Conservation (phyloP, 2,888 invertebrate genomes). For the Meteorus cinctellus region DNA sequence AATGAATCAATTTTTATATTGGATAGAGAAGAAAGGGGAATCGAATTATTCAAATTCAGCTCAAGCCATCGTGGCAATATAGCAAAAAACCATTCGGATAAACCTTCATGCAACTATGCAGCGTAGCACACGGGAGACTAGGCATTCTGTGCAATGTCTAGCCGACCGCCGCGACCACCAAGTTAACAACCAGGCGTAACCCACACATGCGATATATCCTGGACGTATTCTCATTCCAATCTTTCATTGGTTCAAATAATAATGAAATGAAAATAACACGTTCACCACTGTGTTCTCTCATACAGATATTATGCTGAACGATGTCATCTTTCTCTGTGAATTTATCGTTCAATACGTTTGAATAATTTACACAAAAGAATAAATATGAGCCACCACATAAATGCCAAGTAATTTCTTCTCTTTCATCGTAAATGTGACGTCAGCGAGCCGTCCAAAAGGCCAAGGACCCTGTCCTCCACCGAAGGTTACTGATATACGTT, state of each 20-base stretch:
- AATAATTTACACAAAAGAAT: too few relatives aligned
- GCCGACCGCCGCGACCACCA: constrained; percentile 48
- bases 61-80: constrained; percentile 25
- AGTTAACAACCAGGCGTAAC: constrained; percentile 22
- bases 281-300: too few relatives aligned
- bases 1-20: background rate
- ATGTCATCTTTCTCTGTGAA: too few relatives aligned
- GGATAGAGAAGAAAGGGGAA: constrained; percentile 3
- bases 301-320: too few relatives aligned
- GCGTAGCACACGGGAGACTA: constrained; percentile 60
- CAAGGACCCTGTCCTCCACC: constrained; percentile 51
- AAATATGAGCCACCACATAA: too few relatives aligned
- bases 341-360: too few relatives aligned
- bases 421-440: constrained; percentile 36
- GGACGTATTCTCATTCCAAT: background rate
- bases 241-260: background rate
- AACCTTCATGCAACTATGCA: constrained; percentile 50
- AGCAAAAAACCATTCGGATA: background rate
- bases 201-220: background rate
- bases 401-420: background rate
- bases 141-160: constrained; percentile 57
- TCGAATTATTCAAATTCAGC: background rate
- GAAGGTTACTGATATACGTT: constrained; percentile 31
- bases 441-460: constrained; percentile 47
- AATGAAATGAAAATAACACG: background rate